phyloP scores from a whole-genome alignment of 53 echinoderm and acorn worm genomes.

The Apostichopus leukothele region DNA sequence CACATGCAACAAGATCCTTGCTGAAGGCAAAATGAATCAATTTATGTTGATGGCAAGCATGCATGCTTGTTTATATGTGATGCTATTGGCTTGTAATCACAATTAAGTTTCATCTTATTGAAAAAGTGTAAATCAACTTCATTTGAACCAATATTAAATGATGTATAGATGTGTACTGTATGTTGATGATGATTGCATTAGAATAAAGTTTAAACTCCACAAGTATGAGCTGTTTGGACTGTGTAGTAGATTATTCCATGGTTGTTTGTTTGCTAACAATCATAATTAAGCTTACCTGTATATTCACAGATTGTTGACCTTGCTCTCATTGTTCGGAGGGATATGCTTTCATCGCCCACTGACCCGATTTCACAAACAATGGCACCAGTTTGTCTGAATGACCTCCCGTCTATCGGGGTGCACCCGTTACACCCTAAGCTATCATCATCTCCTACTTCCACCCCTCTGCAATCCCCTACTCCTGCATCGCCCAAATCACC shows the following conservation, averaged over 20 bases:
- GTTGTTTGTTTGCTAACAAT: background rate
- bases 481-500: constrained; percentile 90
- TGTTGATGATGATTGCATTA: no score
- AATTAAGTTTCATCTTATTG: no score
- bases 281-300: background rate
- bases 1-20: no score
- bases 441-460: constrained; percentile 54
- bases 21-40: no score
- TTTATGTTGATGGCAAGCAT: no score
- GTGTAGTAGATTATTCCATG: background rate
- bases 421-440: constrained; percentile 63
- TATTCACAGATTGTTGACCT: constrained; percentile 83
- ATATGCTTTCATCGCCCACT: constrained; percentile 65
- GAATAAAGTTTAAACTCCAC: no score
- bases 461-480: constrained; percentile 80
- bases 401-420: constrained; percentile 66
- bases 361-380: constrained; percentile 80
- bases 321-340: constrained; percentile 73
- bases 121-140: no score
- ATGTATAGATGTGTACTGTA: no score
- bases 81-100: no score
- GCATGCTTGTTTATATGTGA: no score
- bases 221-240: no score
- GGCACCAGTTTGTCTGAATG: constrained; percentile 75
- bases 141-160: no score